Conservation (phyloP, 2,888 invertebrate genomes). For the Lamellibrachia satsuma region DNA sequence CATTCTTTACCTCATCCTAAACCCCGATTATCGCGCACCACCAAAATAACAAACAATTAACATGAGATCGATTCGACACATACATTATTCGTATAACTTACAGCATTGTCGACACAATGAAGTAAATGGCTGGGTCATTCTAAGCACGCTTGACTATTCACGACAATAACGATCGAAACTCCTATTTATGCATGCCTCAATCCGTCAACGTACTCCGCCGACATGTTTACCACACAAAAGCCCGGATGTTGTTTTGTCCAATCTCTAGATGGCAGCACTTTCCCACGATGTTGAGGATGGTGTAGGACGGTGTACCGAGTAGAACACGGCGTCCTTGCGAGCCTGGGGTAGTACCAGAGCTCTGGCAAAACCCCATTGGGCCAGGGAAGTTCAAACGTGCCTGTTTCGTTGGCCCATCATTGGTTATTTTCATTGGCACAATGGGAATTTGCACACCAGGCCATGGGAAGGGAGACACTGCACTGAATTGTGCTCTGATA, state of each 20-base stretch:
- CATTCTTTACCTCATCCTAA: background rate
- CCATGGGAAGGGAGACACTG: too few relatives aligned
- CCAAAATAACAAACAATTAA: background rate
- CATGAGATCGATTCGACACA: background rate
- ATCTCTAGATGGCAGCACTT: background rate
- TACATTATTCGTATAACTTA: background rate
- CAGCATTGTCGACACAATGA: background rate
- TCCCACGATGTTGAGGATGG: background rate
- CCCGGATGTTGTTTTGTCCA: conserved; percentile 10
- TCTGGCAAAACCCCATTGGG: too few relatives aligned
- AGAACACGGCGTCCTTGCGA: too few relatives aligned
- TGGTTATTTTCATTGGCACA: too few relatives aligned
- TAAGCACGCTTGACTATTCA: background rate
- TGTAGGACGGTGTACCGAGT: too few relatives aligned
- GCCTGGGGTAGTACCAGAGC: too few relatives aligned
- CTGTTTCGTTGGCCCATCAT: too few relatives aligned
- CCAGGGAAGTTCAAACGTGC: too few relatives aligned
- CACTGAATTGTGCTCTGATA: too few relatives aligned
- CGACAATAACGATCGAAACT: conserved; percentile 10
- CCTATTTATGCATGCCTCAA: background rate
- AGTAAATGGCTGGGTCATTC: background rate
- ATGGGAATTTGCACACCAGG: too few relatives aligned
- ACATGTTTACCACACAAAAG: background rate
- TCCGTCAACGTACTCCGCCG: conserved; percentile 6
- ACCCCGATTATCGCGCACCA: conserved; percentile 13